Percentiles rank a stretch among this genome's conserved stretches.
These are phyloP conservation scores for Notocelia uddmanniana DNA, from an alignment of 2,888 invertebrate species.

Conservation along the genomic window DNA sequence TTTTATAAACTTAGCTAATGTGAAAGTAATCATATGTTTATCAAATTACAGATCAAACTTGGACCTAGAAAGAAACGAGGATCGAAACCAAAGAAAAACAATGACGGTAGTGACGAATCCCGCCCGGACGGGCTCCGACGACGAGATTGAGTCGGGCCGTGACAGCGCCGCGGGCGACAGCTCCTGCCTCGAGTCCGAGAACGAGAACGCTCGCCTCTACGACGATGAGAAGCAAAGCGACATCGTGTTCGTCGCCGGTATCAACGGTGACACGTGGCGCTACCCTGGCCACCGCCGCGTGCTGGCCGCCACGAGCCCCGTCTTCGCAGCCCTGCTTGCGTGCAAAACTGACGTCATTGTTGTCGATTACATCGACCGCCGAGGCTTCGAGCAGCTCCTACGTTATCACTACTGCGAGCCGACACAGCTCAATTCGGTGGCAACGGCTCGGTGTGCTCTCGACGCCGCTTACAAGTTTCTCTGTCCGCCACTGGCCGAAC, in stretches of 20 bases:
- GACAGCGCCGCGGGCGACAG: constrained; percentile 54
- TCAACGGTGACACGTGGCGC: constrained; percentile 88
- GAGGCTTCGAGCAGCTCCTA: constrained; percentile 88
- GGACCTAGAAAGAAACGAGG: constrained; percentile 7
- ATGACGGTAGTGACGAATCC: constrained; percentile 84
- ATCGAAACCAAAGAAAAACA: constrained; percentile 53
- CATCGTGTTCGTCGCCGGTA: constrained; percentile 88
- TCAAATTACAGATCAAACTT: constrained; percentile 63
- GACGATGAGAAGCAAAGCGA: constrained; percentile 86
- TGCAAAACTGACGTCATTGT: constrained; percentile 77
- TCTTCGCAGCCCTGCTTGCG: constrained; percentile 86
- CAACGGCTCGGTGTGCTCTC: constrained; percentile 89
- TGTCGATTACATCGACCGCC: constrained; percentile 87
- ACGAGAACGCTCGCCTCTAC: constrained; percentile 72
- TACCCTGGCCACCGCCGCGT: constrained; percentile 89
- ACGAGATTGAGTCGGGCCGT: constrained; percentile 63
- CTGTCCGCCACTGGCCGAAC: constrained; percentile 88
- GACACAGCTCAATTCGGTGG: constrained; percentile 86
- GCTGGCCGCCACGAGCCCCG: constrained; percentile 87
- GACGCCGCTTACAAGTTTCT: constrained; percentile 91
- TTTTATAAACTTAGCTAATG: background rate
- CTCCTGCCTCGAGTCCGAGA: constrained; percentile 55
- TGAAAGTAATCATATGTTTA: constrained; percentile 44
- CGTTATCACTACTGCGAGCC: constrained; percentile 88
- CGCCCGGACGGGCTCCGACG: constrained; percentile 66